Conservation (phyloP, 2,888 invertebrate species). For the Drosophila maculinotata region DNA sequence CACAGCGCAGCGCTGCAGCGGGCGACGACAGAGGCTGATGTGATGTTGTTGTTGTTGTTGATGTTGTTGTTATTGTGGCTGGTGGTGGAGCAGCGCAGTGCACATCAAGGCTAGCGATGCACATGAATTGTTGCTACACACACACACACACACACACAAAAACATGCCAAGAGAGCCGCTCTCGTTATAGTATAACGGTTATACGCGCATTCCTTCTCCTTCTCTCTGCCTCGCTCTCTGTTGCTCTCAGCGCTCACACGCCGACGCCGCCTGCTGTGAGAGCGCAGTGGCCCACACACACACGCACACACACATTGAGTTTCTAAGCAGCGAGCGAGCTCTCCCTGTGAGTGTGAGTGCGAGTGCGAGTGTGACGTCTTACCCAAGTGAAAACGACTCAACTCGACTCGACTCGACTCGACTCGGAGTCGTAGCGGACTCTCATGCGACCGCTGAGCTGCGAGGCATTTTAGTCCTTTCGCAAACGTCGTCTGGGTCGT, state of each 20-base stretch:
- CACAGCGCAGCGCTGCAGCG: constrained; percentile 34
- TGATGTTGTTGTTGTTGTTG: constrained; percentile 24
- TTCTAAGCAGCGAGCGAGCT: constrained; percentile 67
- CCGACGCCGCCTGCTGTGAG: constrained; percentile 69
- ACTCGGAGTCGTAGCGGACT: constrained; percentile 54
- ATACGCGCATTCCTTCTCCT: too few species aligned
- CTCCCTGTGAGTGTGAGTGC: constrained; percentile 42
- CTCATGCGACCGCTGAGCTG: constrained; percentile 52
- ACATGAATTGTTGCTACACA: constrained; percentile 67
- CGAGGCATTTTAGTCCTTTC: constrained; percentile 82
- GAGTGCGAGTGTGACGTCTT: constrained; percentile 65
- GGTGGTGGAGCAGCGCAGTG: constrained; percentile 42
- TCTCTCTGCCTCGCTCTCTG: constrained; percentile 32
- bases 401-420: constrained; percentile 49
- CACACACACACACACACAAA: too few species aligned
- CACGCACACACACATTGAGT: constrained; percentile 22
- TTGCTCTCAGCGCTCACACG: constrained; percentile 56
- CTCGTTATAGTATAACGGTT: constrained; percentile 38
- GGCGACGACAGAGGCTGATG: constrained; percentile 45
- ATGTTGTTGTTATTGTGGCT: constrained; percentile 23
- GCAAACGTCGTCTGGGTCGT: constrained; percentile 82
- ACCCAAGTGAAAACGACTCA: constrained; percentile 56
- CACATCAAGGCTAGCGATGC: constrained; percentile 52
- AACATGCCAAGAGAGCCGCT: constrained; percentile 29
- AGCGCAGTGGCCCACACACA: constrained; percentile 44